Evolutionary conservation across 2,113 vertebrate species (phyloP), one percentile per base, ranked within the genome.

Genomic region (Psilopogon haemacephalus): DNA sequence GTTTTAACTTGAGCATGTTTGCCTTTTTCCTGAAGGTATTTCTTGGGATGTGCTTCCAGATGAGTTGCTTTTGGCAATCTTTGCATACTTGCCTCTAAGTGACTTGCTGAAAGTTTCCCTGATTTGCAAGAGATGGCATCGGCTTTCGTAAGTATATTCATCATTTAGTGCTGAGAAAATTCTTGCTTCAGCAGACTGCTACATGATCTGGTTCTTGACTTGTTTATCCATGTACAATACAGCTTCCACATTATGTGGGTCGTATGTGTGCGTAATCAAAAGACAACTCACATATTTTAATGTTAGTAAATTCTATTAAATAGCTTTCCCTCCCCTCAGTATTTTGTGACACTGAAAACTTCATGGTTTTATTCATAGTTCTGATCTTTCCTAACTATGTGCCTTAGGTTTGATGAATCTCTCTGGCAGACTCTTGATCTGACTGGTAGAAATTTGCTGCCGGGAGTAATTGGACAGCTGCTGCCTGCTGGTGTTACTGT

Each of bases 401-500:
- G 75, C 65, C 67, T 37, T 75, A 99, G 99, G 94, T 98, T 98
- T 62, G 99, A 99, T 27, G 98, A 99, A 91, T 99, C 98, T 28
- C 97, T 99, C 50, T 99, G 99, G 99, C 97, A 98, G 81, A 98
- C 98, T 32, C 97, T 99, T 32, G 99, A 99, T 86, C 97, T 99
- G 89, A 96, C 98, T 44, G 98, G 98, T 19, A 95, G 95, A 94
- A 98, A 97, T 86, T 96, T 98, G 74, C 80, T 94, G 7, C 98
- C 96, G 4, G 97, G 95, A 3, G 98, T 98, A 23, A 97, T 98
- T 58, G 97, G 98, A 52, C 98, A 97, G 64, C 94, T 99, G 74
- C 96, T 99, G 60, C 97, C 97, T 20, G 96, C 97, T 6, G 98
- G 99, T 3, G 97, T 98, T 55, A 93, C 96, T 54, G 97, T 97